Evolutionary conservation across 2,888 invertebrate species (phyloP).

Genomic region (Dorcus hopei): DNA sequence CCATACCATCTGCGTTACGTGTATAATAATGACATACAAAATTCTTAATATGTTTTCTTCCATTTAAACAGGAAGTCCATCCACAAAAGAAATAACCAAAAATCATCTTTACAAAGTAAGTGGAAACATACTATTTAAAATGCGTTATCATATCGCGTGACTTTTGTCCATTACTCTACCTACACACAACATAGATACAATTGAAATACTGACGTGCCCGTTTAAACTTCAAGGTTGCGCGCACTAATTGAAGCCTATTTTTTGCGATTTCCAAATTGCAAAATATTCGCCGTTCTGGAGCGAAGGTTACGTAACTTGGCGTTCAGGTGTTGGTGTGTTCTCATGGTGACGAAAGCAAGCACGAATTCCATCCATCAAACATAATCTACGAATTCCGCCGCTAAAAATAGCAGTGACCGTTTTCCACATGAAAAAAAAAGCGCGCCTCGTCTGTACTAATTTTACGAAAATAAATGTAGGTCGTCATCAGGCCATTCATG

Average conservation of each 20-base stretch:
- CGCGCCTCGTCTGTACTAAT: background rate
- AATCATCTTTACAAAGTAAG: no score
- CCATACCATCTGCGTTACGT: no score
- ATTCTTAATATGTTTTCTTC: no score
- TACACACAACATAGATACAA: no score
- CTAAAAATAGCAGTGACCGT: constrained; percentile 1
- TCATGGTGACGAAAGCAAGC: background rate
- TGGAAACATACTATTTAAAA: no score
- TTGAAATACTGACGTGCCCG: no score
- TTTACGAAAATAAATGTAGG: background rate
- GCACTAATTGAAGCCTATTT: background rate
- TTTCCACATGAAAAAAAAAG: background rate
- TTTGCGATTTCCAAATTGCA: background rate
- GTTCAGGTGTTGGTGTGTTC: constrained; percentile 1
- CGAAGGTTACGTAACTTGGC: background rate
- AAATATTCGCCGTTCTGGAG: background rate
- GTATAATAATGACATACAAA: no score
- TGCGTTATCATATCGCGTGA: no score
- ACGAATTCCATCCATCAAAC: background rate
- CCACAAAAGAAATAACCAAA: no score
- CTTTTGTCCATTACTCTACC: no score
- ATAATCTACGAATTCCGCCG: background rate
- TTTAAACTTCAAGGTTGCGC: background rate
- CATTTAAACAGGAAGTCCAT: no score
- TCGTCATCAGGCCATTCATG: background rate